phyloP scores from a whole-genome alignment of 2,888 invertebrate genomes.

The Anoplius nigerrimus region DNA sequence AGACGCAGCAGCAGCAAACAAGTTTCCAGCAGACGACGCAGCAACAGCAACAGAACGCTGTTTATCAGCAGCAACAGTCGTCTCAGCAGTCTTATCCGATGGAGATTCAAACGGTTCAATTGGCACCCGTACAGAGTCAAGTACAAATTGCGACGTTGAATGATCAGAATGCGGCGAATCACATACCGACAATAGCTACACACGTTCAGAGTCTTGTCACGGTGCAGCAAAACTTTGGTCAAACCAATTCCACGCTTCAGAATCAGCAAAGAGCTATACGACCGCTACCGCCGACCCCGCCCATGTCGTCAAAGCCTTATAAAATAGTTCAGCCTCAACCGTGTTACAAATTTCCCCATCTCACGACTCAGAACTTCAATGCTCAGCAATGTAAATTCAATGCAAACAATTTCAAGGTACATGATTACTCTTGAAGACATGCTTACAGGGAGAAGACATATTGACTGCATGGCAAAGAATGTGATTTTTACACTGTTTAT shows the following conservation, averaged over 20 bases:
- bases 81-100: slow-evolving; percentile 62
- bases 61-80: slow-evolving; percentile 51
- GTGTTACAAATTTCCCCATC: slow-evolving; percentile 67
- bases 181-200: slow-evolving; percentile 48
- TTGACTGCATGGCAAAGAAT: not conserved
- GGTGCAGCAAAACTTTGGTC: slow-evolving; percentile 56
- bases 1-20: slow-evolving; percentile 64
- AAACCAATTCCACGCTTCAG: slow-evolving; percentile 49
- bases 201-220: slow-evolving; percentile 57
- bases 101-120: slow-evolving; percentile 64
- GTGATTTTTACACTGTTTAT: slow-evolving; percentile 18
- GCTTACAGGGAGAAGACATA: not conserved
- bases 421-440: not conserved
- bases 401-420: slow-evolving; percentile 65
- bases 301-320: slow-evolving; percentile 61
- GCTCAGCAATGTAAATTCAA: slow-evolving; percentile 68
- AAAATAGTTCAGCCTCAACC: slow-evolving; percentile 67
- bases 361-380: slow-evolving; percentile 60
- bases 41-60: slow-evolving; percentile 58
- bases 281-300: slow-evolving; percentile 53
- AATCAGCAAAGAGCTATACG: slow-evolving; percentile 59
- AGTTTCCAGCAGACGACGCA: slow-evolving; percentile 58
- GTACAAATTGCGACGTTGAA: slow-evolving; percentile 60
- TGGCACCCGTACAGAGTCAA: slow-evolving; percentile 56
- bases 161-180: slow-evolving; percentile 49